Conservation (phyloP, 1,140 invertebrate species). For the Carcinoscorpius rotundicauda region DNA sequence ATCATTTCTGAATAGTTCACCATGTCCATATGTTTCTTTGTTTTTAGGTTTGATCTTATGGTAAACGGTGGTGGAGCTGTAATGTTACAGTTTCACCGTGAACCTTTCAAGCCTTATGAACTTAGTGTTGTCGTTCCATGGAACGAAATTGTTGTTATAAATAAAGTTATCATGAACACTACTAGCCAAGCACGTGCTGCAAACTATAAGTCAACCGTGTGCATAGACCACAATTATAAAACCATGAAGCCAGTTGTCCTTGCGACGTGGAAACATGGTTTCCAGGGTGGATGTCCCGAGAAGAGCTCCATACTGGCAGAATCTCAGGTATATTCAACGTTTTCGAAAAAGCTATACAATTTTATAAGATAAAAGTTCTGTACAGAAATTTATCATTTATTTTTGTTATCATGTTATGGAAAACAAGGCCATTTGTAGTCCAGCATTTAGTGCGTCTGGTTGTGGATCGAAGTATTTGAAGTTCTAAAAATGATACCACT, state of each 20-base stretch:
- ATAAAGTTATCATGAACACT: slow-evolving; percentile 61
- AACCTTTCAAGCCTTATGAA: slow-evolving; percentile 55
- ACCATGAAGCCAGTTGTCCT: slow-evolving; percentile 58
- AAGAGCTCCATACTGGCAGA: slow-evolving; percentile 66
- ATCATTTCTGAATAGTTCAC: too few species aligned
- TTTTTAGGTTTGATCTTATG: slow-evolving; percentile 78
- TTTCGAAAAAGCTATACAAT: slow-evolving; percentile 51
- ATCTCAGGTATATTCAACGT: slow-evolving; percentile 61
- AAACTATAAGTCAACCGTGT: slow-evolving; percentile 31
- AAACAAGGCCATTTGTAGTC: too few species aligned
- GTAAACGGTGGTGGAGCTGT: slow-evolving; percentile 98
- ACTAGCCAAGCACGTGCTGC: slow-evolving; percentile 35
- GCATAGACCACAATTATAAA: slow-evolving; percentile 73
- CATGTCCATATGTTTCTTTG: not conserved
- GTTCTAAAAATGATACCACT: too few species aligned
- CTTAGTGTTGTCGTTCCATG: slow-evolving; percentile 83
- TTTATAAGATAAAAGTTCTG: too few species aligned
- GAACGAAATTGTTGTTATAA: slow-evolving; percentile 86
- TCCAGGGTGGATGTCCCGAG: slow-evolving; percentile 65
- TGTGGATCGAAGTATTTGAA: too few species aligned
- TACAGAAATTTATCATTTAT: too few species aligned
- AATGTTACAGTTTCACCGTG: slow-evolving; percentile 89
- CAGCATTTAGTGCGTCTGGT: too few species aligned
- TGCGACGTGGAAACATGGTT: slow-evolving; percentile 70
- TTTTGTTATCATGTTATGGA: too few species aligned